phyloP scores from a whole-genome alignment of 1,140 invertebrate species.

The Drosophila orena region DNA sequence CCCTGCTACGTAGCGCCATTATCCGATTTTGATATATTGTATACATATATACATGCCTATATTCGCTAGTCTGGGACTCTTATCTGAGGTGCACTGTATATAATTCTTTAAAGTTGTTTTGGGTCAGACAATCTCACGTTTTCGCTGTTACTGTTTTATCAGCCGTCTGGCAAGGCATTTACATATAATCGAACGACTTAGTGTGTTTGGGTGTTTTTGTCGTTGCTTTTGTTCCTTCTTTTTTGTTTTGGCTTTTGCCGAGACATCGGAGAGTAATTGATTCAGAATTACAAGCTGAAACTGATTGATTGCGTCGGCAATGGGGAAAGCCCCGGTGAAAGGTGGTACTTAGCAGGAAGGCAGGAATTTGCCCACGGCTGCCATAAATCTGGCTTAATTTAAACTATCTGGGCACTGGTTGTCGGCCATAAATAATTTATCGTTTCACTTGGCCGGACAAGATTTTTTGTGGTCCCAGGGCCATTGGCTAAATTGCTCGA shows the following conservation, averaged over 20 bases:
- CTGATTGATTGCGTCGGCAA: constrained; percentile 34
- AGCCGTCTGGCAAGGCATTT: constrained; percentile 28
- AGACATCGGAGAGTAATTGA: constrained; percentile 16
- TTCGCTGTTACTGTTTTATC: constrained; percentile 34
- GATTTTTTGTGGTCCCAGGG: background rate
- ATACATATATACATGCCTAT: background rate
- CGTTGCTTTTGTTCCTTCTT: background rate
- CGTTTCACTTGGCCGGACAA: constrained; percentile 5
- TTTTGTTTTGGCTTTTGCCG: background rate
- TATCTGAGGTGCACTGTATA: constrained; percentile 5
- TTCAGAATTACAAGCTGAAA: background rate
- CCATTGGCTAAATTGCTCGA: constrained; percentile 8
- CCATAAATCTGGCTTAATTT: constrained; percentile 38
- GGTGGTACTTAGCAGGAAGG: constrained; percentile 10
- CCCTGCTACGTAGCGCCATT: constrained; percentile 9
- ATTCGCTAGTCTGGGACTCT: background rate
- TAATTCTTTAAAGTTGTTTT: background rate
- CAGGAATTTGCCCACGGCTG: constrained; percentile 22
- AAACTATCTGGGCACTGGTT: constrained; percentile 21
- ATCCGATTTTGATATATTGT: background rate
- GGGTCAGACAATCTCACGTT: constrained; percentile 34
- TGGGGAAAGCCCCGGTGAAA: constrained; percentile 13
- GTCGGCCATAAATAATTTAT: constrained; percentile 33
- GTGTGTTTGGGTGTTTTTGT: background rate
- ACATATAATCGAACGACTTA: constrained; percentile 6